These are phyloP conservation scores for Pelosia muscerda DNA, from an alignment of 2,888 invertebrate species.

Conservation along the genomic window DNA sequence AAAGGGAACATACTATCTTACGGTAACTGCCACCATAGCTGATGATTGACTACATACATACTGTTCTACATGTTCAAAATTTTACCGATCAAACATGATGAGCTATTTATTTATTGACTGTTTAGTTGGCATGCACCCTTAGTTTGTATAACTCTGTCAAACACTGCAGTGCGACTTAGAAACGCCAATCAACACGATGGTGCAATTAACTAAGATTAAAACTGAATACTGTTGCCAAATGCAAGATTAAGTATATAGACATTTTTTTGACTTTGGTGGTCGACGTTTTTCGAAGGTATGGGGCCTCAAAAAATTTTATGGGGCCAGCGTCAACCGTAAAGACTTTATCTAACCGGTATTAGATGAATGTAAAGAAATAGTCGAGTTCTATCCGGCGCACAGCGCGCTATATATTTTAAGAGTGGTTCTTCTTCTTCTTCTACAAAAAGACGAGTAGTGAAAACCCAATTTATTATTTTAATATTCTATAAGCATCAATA, in stretches of 20 bases:
- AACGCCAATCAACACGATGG: conserved; percentile 7
- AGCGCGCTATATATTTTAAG: too few species aligned
- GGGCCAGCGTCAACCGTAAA: too few species aligned
- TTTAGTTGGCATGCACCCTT: background rate
- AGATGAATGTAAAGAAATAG: too few species aligned
- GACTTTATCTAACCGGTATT: too few species aligned
- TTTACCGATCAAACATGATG: background rate
- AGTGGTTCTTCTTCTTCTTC: too few species aligned
- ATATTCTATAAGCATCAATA: background rate
- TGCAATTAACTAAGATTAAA: conserved; percentile 20
- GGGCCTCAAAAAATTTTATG: too few species aligned
- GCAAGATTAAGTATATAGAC: background rate
- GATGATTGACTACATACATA: background rate
- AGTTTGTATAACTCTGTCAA: conserved; percentile 14
- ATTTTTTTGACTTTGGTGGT: background rate
- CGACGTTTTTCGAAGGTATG: too few species aligned
- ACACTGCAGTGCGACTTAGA: conserved; percentile 21
- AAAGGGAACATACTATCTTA: too few species aligned
- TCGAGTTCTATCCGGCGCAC: too few species aligned
- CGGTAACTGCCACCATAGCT: too few species aligned
- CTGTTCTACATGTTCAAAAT: background rate
- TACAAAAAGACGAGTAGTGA: too few species aligned
- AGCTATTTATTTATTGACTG: background rate
- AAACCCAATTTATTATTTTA: too few species aligned
- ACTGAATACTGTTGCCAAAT: conserved; percentile 11